Evolutionary conservation across 2,888 invertebrate species (phyloP), one percentile per base, ranked within the genome.

Genomic region (Julus scandinavius): DNA sequence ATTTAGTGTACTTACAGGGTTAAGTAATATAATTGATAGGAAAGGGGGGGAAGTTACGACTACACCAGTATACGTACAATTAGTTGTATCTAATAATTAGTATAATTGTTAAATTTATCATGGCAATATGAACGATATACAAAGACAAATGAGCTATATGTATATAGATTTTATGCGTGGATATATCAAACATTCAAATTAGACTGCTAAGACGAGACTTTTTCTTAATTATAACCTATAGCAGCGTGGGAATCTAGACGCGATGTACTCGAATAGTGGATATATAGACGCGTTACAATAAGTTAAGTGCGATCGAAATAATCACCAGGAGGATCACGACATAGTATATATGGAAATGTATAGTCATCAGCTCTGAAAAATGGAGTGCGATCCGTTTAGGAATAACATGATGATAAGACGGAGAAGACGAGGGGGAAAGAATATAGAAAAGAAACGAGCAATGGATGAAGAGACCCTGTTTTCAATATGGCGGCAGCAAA

Each of bases 401-500:
- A 85, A 49, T 40, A 13, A 45, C 9, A 45, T n/a, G 41, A 49
- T 85, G 85, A 85, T 9, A 49, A 29, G 50, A 85, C 50, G 3
- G 80, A 38, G 54, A 85, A 85, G 41, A 49, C 13, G 29, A 49
- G n/a, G 45, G 13, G 13, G 17, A 45, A 15, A 29, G 29, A 40
- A 49, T 17, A 2, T n/a, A 85, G 11, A n/a, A n/a, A 85, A 85
- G 5, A 85, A 49, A 85, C 20, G n/a, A 85, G 50, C 45, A 85
- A 85, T 85, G 45, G 50, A 85, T 85, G 85, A 85, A 85, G 85
- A 29, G 85, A 85, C 85, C 85, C 85, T 85, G 85, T 85, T 85
- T 45, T 49, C 50, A 85, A 49, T 85, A 50, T 85, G 85, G 85
- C 49, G 85, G 29, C 80, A 80, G 80, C 80, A 80, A 80, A 80